phyloP scores from a whole-genome alignment of 2,888 invertebrate genomes.

The Eupithecia pulchellata region DNA sequence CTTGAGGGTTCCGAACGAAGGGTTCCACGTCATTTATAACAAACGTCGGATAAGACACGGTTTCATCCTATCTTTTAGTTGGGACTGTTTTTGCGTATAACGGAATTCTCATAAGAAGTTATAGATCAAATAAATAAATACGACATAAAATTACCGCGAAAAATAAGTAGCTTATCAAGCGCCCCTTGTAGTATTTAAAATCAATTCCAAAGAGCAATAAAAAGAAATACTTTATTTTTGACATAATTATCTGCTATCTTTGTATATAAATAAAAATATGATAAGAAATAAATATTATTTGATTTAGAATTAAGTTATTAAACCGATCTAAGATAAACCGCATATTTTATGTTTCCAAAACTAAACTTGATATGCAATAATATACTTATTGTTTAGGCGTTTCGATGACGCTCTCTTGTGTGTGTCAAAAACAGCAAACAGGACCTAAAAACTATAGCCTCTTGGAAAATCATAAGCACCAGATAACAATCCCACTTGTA shows the following conservation, averaged over 20 bases:
- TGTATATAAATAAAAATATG: too few relatives aligned
- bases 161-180: too few relatives aligned
- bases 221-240: too few relatives aligned
- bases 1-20: conserved; percentile 51
- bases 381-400: not conserved
- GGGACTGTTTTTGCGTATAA: conserved; percentile 40
- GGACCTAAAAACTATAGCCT: not conserved
- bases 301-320: too few relatives aligned
- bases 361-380: not conserved
- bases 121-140: not conserved
- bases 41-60: conserved; percentile 65
- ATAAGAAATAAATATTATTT: too few relatives aligned
- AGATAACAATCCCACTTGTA: not conserved
- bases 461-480: not conserved
- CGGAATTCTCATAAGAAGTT: not conserved
- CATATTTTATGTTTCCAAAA: too few relatives aligned
- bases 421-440: not conserved
- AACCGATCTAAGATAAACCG: too few relatives aligned
- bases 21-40: conserved; percentile 75
- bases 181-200: too few relatives aligned
- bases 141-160: not conserved
- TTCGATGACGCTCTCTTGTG: too few relatives aligned
- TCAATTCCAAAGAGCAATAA: too few relatives aligned
- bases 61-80: conserved; percentile 62
- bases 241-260: too few relatives aligned